phyloP scores from a whole-genome alignment of 2,888 invertebrate species.

The Trichopoda pennipes region DNA sequence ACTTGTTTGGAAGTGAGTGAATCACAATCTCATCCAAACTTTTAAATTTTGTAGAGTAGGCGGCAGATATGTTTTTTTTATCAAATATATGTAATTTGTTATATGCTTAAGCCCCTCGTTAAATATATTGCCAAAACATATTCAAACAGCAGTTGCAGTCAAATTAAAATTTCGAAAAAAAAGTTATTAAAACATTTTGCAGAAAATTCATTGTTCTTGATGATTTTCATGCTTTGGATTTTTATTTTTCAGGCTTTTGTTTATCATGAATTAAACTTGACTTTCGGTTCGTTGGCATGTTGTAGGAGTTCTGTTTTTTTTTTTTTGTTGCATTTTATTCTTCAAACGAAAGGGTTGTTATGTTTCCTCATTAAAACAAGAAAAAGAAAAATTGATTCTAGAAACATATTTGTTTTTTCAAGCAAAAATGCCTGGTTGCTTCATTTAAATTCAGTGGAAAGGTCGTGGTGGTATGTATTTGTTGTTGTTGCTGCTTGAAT shows the following conservation, averaged over 20 bases:
- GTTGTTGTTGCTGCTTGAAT: constrained; percentile 14
- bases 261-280: constrained; percentile 79
- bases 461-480: constrained; percentile 19
- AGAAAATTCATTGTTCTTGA: constrained; percentile 49
- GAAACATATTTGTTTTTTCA: constrained; percentile 17
- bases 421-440: constrained; percentile 17
- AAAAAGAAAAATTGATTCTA: constrained; percentile 1
- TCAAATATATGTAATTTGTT: too few relatives aligned
- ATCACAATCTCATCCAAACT: too few relatives aligned
- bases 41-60: too few relatives aligned
- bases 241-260: constrained; percentile 56
- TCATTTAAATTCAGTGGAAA: constrained; percentile 18
- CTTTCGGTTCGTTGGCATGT: constrained; percentile 76
- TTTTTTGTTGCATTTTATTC: too few relatives aligned
- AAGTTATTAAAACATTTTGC: constrained; percentile 4
- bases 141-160: background rate
- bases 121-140: constrained; percentile 11
- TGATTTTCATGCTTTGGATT: constrained; percentile 18
- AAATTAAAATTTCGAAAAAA: constrained; percentile 18
- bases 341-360: constrained; percentile 32
- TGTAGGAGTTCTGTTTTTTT: background rate
- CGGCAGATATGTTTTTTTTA: too few relatives aligned
- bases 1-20: too few relatives aligned
- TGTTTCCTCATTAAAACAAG: constrained; percentile 4
- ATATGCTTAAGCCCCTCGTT: background rate